These are phyloP conservation scores for Darevskia nairensis DNA, from an alignment of 2,797 vertebrate species.

Conservation along the genomic window DNA sequence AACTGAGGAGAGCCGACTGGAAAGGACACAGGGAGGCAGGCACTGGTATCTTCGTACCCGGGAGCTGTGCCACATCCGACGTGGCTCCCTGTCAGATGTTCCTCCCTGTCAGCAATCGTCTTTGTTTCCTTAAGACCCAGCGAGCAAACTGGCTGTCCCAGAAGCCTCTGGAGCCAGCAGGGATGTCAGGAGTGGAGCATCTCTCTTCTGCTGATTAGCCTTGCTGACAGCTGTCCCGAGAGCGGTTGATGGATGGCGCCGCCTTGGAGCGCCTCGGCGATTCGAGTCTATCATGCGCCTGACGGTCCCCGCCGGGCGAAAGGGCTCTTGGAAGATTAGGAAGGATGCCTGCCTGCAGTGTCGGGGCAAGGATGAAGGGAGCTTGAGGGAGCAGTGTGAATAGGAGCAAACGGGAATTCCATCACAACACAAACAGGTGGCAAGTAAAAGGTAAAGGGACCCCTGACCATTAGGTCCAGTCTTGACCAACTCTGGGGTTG, in stretches of 20 bases:
- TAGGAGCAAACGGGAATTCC: neutral
- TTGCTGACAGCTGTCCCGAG: neutral
- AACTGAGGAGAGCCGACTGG: neutral
- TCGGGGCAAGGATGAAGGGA: neutral
- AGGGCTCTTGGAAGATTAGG: neutral
- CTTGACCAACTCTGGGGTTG: too few species aligned
- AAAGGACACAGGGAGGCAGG: neutral
- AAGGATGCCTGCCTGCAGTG: neutral
- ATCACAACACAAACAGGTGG: neutral
- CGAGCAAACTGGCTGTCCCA: neutral
- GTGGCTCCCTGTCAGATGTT: neutral
- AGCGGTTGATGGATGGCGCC: neutral
- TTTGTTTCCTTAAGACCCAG: neutral
- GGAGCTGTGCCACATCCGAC: neutral
- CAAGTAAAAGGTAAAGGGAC: neutral
- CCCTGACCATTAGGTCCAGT: too few species aligned
- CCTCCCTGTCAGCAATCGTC: neutral
- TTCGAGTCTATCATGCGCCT: neutral
- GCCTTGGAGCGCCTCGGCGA: neutral
- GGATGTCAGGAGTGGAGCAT: neutral
- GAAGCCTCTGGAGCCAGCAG: neutral
- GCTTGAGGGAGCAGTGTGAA: too few species aligned
- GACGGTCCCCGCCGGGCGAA: neutral
- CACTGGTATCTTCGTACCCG: neutral
- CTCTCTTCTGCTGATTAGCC: neutral